Evolutionary conservation across 2,797 vertebrate genomes (phyloP), one percentile per base, ranked within the genome.

Genomic region (Morus bassanus): DNA sequence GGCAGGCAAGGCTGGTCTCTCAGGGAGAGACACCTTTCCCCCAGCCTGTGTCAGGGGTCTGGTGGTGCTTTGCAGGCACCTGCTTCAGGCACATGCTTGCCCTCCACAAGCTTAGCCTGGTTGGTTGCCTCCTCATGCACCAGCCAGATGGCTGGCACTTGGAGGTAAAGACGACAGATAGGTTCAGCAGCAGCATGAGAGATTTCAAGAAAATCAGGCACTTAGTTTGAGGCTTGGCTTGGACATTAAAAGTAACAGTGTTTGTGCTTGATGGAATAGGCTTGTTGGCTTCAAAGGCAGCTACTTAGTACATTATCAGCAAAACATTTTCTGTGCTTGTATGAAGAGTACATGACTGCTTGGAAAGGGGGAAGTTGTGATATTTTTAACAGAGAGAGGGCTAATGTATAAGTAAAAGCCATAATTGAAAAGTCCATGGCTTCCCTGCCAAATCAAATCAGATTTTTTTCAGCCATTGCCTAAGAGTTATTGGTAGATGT

Each of bases 281-380:
- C 60, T 87, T 63, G 28, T 50, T 85, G 81, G 46, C 59, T 96
- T 95, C 67, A 74, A 89, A 94, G 51, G 12, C 72, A 91, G 69
- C 85, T 78, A 37, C 46, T 89, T 60, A 45, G 33, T 63, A 41
- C 30, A 9, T 76, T 89, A 78, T 51, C 72, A 73, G 61, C 65
- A 76, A 84, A 91, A 94, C 2, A 1, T 64, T 70, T 88, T 78
- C 37, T 59, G 50, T 68, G 14, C 78, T 88, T 80, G 24, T 60
- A 35, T 37, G 27, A 56, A 90, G 27, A 88, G 6, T 45, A 64
- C 0, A 0, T 80, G 92, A 50, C 51, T 48, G 39, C 46, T 93
- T 89, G 59, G 64, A 92, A 87, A 56, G 48, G 28, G 57, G 27
- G 41, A 80, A 45, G 46, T 23, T 56, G 45, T 1, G 25, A 39